phyloP scores from a whole-genome alignment of 2,888 invertebrate genomes.

The Bellardia pandia region DNA sequence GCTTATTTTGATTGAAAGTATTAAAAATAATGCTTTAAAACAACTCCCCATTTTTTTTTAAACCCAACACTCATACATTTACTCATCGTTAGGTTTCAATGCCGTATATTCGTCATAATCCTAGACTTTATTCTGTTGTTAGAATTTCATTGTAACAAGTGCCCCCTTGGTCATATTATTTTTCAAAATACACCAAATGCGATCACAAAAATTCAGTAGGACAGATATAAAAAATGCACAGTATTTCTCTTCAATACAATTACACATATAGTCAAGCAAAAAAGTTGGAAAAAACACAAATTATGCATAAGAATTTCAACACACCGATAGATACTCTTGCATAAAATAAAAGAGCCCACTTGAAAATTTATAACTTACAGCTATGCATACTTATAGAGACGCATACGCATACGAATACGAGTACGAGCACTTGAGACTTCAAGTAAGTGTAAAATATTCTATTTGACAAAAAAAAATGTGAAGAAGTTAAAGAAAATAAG shows the following conservation, averaged over 20 bases:
- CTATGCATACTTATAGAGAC: conserved; percentile 38
- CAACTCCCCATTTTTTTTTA: too few species aligned
- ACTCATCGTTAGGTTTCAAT: not conserved
- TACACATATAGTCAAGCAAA: not conserved
- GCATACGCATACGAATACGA: conserved; percentile 19
- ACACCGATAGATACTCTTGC: conserved; percentile 15
- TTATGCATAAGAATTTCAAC: conserved; percentile 57
- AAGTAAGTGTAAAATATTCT: conserved; percentile 68
- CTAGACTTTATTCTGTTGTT: conserved; percentile 21
- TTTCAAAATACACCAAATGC: conserved; percentile 5
- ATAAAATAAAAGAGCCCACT: conserved; percentile 35
- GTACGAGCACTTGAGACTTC: conserved; percentile 56
- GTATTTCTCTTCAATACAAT: not conserved
- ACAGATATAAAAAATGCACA: not conserved
- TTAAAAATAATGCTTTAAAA: not conserved
- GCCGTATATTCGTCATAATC: conserved; percentile 21
- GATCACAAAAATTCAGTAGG: not conserved
- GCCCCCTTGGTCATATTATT: conserved; percentile 6
- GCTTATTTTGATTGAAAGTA: not conserved
- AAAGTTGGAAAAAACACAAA: not conserved
- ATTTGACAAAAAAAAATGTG: conserved; percentile 16
- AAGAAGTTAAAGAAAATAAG: not conserved
- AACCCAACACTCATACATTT: not conserved
- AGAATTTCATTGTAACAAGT: conserved; percentile 48
- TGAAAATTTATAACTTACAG: conserved; percentile 59